Evolutionary conservation across 2,113 vertebrate species (phyloP).

Genomic region (Corythornis madagascariensis): DNA sequence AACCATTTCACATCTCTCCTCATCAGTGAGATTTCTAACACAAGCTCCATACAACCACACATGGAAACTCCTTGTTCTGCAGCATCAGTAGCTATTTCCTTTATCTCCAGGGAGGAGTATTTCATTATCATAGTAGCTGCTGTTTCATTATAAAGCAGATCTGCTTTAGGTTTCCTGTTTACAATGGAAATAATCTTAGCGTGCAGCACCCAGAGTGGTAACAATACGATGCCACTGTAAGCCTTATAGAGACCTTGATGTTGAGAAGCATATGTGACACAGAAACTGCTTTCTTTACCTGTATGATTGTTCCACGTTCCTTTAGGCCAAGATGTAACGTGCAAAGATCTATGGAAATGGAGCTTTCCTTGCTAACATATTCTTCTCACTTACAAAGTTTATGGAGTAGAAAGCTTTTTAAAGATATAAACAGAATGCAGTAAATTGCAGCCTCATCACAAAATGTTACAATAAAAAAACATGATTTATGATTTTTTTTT

Average conservation of each 20-base stretch:
- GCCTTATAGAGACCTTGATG: not conserved
- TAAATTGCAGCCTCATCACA: not conserved
- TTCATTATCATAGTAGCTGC: not conserved
- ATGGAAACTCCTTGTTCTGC: not conserved
- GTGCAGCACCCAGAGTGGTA: not conserved
- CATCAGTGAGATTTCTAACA: fast-evolving
- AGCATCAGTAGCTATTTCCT: not conserved
- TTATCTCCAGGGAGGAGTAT: not conserved
- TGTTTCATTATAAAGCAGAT: not conserved
- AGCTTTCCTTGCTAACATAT: not conserved
- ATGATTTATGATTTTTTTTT: not conserved
- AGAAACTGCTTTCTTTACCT: not conserved
- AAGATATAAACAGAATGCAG: constrained; percentile 3
- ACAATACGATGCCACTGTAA: not conserved
- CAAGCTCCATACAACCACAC: fast-evolving
- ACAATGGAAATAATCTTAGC: not conserved
- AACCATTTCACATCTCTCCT: not conserved
- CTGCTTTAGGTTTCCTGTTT: not conserved
- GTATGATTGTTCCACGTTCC: not conserved
- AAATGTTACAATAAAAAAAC: not conserved
- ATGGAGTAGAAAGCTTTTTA: not conserved
- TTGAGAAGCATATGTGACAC: not conserved
- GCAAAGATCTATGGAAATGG: not conserved
- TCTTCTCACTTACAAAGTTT: not conserved
- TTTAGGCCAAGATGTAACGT: not conserved